Percentiles rank a stretch among this genome's conserved stretches.
These are phyloP conservation scores for Diaprepes abbreviatus DNA, from an alignment of 2,888 invertebrate species.

Conservation along the genomic window DNA sequence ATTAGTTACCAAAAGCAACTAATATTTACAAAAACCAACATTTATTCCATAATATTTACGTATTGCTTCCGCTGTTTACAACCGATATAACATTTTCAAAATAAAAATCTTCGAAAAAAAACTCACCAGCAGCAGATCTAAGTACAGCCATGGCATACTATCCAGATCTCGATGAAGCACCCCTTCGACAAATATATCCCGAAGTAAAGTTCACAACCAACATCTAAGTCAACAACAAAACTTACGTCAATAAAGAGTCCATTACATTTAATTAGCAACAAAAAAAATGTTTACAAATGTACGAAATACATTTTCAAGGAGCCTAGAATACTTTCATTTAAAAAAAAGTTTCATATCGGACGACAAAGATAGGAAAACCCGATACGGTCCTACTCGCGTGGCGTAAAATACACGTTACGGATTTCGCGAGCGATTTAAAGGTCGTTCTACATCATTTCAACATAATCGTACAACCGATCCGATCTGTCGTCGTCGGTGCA, in stretches of 20 bases:
- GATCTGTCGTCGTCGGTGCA: conserved; percentile 36
- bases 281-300: neutral
- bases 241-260: conserved; percentile 12
- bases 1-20: too few relatives aligned
- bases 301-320: conserved; percentile 1
- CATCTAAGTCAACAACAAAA: conserved; percentile 27
- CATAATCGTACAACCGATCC: conserved; percentile 26
- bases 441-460: conserved; percentile 25
- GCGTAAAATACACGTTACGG: conserved; percentile 25
- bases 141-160: conserved; percentile 66
- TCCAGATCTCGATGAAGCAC: conserved; percentile 6
- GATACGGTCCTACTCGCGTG: conserved; percentile 11
- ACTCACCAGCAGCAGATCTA: conserved; percentile 66
- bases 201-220: conserved; percentile 9
- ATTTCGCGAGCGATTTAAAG: conserved; percentile 29
- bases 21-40: too few relatives aligned
- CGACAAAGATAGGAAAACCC: conserved; percentile 42
- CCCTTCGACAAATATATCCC: conserved; percentile 14
- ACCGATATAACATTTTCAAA: too few relatives aligned
- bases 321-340: conserved; percentile 8
- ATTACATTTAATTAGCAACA: neutral
- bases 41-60: too few relatives aligned
- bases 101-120: neutral
- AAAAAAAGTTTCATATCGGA: conserved; percentile 23
- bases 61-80: too few relatives aligned